Conservation (phyloP, 2,113 vertebrate genomes). For the Pangasianodon gigas region DNA sequence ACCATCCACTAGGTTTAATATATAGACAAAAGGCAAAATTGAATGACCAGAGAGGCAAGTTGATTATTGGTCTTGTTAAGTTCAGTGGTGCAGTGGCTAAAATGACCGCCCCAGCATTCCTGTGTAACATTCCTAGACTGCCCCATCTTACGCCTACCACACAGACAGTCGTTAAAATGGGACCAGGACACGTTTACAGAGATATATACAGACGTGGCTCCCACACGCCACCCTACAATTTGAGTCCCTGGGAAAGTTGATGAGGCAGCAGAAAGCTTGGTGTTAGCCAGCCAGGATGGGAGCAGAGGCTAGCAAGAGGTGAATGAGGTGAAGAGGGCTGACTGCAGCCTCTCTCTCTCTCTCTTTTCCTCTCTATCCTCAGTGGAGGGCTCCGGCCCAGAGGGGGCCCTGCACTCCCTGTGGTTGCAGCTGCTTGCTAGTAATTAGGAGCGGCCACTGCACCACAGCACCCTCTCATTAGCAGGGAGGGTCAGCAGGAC, state of each 20-base stretch:
- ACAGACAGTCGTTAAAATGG: constrained; percentile 63
- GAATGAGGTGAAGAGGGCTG: constrained; percentile 58
- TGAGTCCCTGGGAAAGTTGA: constrained; percentile 65
- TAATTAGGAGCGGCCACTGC: constrained; percentile 74
- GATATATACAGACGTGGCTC: constrained; percentile 65
- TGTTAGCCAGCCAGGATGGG: constrained; percentile 62
- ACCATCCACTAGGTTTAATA: neutral
- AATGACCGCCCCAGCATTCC: constrained; percentile 43
- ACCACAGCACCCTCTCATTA: constrained; percentile 78
- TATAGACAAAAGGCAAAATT: neutral
- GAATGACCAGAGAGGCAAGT: constrained; percentile 11
- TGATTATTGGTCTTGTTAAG: constrained; percentile 35
- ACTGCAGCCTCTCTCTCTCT: constrained; percentile 57
- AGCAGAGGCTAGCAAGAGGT: constrained; percentile 57
- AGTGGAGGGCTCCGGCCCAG: constrained; percentile 64
- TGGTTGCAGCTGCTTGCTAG: constrained; percentile 72
- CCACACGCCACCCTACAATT: constrained; percentile 74
- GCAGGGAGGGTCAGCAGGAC: constrained; percentile 74
- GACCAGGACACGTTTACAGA: constrained; percentile 71
- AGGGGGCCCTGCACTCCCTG: constrained; percentile 59
- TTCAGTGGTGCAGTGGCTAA: constrained; percentile 34
- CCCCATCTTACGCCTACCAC: constrained; percentile 44
- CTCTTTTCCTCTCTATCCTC: constrained; percentile 47
- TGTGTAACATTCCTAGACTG: neutral
- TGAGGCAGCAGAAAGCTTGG: constrained; percentile 70